Conservation (phyloP, 2,113 vertebrate species). For the Hiodon tergisus region DNA sequence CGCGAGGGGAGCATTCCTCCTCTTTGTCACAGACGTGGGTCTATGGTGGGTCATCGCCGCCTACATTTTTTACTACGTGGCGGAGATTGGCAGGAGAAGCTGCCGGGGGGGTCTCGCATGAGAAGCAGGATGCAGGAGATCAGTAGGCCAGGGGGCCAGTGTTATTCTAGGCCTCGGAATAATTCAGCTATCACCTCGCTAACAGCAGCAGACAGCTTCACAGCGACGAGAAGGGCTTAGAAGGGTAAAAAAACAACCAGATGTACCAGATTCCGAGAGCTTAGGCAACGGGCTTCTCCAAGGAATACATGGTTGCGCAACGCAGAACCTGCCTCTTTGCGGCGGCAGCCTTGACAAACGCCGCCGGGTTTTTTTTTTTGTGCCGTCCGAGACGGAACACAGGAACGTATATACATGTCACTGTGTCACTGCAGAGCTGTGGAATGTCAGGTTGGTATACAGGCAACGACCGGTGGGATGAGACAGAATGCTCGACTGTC, state of each 20-base stretch:
- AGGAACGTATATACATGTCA: not conserved
- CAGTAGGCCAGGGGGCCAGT: not conserved
- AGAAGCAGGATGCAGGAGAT: not conserved
- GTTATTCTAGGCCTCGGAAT: not conserved
- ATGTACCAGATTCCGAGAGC: constrained; percentile 45
- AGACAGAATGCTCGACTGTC: not conserved
- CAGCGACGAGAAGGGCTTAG: constrained; percentile 57
- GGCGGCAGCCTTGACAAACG: not conserved
- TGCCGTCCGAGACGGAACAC: not conserved
- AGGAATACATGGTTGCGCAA: constrained; percentile 53
- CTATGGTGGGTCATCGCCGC: not conserved
- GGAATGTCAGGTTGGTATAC: not conserved
- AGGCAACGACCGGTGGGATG: not conserved
- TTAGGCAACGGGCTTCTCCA: constrained; percentile 47
- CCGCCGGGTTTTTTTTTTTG: not conserved
- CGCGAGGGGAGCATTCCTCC: too few relatives aligned
- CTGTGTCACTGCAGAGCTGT: not conserved
- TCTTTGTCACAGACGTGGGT: not conserved
- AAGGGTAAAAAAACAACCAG: constrained; percentile 42
- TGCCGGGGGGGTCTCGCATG: not conserved
- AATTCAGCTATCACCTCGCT: constrained; percentile 11
- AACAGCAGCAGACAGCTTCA: constrained; percentile 49
- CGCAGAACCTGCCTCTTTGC: constrained; percentile 9
- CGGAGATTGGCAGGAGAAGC: not conserved
- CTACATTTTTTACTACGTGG: not conserved